Evolutionary conservation across 2,797 vertebrate species (phyloP).

Genomic region (Microtus californicus): DNA sequence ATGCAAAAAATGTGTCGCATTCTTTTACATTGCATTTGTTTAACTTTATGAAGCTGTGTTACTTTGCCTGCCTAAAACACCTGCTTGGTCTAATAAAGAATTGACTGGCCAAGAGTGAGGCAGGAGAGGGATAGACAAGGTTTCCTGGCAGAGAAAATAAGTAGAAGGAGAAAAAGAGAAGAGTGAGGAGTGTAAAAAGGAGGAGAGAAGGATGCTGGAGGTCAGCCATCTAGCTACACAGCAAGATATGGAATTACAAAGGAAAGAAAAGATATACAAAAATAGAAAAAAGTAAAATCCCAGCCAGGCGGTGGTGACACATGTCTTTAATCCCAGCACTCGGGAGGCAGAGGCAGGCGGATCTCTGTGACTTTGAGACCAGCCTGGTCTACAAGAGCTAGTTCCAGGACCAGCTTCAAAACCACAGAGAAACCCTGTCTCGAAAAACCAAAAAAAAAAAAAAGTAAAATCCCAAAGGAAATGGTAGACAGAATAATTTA

Average conservation of each 20-base stretch:
- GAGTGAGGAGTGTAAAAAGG: background rate
- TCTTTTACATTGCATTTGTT: background rate
- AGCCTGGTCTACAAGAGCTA: too few relatives aligned
- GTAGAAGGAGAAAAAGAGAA: background rate
- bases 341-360: too few relatives aligned
- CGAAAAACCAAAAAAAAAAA: background rate
- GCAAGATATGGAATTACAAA: background rate
- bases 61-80: background rate
- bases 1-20: background rate
- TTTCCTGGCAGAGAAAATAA: background rate
- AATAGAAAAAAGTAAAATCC: background rate
- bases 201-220: background rate
- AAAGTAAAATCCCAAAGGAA: background rate
- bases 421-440: too few relatives aligned
- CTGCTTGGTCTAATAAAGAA: background rate
- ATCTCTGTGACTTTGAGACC: too few relatives aligned
- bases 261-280: background rate
- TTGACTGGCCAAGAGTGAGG: background rate
- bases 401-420: too few relatives aligned
- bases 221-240: background rate
- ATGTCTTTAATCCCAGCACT: too few relatives aligned
- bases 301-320: too few relatives aligned
- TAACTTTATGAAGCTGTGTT: background rate
- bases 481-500: background rate
- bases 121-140: background rate